Percentiles rank a stretch among this genome's conserved stretches.
Conservation (phyloP, 2,797 vertebrate species). For the Propithecus perrieri region DNA sequence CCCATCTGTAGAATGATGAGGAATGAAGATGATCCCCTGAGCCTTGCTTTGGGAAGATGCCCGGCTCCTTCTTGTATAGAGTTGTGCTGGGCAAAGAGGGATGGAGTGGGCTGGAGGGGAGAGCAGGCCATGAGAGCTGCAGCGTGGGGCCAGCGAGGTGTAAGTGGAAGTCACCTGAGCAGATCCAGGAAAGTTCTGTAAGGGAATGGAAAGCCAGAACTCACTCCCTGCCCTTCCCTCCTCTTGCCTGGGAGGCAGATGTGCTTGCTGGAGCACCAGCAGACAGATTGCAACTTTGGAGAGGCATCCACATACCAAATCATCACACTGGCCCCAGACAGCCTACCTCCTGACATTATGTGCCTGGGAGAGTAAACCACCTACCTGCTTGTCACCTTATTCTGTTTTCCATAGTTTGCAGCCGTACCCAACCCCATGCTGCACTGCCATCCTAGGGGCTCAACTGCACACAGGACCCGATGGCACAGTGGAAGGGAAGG, state of each 20-base stretch:
- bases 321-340: neutral
- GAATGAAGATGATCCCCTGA: neutral
- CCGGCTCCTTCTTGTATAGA: neutral
- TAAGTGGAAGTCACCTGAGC: accelerated
- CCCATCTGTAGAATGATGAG: neutral
- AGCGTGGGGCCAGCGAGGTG: accelerated
- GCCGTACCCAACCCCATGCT: accelerated
- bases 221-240: neutral
- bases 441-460: neutral
- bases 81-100: neutral
- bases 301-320: neutral
- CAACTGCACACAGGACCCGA: accelerated
- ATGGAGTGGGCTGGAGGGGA: no score
- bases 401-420: neutral
- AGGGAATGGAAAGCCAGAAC: no score
- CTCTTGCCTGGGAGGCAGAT: neutral
- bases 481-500: neutral
- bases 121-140: neutral
- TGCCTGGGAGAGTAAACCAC: neutral
- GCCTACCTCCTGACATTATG: neutral
- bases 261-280: neutral
- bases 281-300: neutral
- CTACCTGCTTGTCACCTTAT: no score
- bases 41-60: neutral
- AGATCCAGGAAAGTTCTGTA: neutral